phyloP scores from a whole-genome alignment of 2,888 invertebrate genomes.

The Polymixis lichenea region DNA sequence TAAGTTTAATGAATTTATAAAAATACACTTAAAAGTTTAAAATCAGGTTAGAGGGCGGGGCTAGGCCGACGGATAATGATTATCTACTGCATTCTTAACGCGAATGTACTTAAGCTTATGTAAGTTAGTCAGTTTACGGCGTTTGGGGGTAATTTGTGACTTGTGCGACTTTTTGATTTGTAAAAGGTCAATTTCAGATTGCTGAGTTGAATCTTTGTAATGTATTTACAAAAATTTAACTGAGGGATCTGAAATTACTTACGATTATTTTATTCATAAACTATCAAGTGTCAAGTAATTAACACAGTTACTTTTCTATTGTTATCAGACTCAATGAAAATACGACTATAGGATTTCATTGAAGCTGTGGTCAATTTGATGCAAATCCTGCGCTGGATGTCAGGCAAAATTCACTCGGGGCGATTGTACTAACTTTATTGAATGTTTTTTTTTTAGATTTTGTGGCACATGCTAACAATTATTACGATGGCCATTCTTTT shows the following conservation, averaged over 20 bases:
- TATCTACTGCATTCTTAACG: too few relatives aligned
- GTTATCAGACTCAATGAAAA: too few relatives aligned
- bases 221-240: not conserved
- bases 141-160: not conserved
- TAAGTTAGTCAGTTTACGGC: too few relatives aligned
- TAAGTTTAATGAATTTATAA: too few relatives aligned
- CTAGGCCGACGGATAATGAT: too few relatives aligned
- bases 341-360: not conserved
- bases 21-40: too few relatives aligned
- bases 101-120: too few relatives aligned
- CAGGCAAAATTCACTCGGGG: not conserved
- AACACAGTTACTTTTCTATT: too few relatives aligned
- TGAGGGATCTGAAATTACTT: not conserved
- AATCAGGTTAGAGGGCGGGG: too few relatives aligned
- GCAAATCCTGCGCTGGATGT: too few relatives aligned
- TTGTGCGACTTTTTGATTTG: not conserved
- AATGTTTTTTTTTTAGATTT: not conserved
- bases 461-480: not conserved
- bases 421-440: not conserved
- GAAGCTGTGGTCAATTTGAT: not conserved
- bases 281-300: too few relatives aligned
- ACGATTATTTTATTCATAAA: too few relatives aligned
- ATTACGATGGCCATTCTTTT: not conserved
- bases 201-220: not conserved
- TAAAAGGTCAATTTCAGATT: not conserved